These are phyloP conservation scores for Aplochiton taeniatus DNA, from an alignment of 2,797 vertebrate species.

Conservation along the genomic window DNA sequence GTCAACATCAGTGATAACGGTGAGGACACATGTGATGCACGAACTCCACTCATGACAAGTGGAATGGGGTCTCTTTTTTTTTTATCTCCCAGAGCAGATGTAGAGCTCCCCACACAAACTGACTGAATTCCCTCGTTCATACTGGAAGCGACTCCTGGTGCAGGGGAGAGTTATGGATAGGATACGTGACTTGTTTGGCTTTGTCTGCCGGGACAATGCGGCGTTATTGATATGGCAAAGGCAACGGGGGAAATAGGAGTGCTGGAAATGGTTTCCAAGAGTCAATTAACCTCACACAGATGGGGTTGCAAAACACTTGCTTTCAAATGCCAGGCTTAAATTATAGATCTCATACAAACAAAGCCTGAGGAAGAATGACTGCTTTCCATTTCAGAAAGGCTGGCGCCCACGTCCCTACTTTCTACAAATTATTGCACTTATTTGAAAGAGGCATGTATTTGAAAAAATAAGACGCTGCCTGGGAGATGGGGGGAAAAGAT, in stretches of 20 bases:
- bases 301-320: constrained; percentile 59
- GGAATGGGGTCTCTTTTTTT: no score
- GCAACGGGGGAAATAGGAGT: not conserved
- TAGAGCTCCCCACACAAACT: no score
- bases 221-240: no score
- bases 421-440: not conserved
- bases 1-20: no score
- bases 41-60: no score
- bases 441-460: not conserved
- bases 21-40: no score
- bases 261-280: constrained; percentile 17
- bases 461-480: not conserved
- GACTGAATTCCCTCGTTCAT: no score
- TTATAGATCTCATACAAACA: constrained; percentile 52
- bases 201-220: no score
- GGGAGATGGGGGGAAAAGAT: not conserved
- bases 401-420: not conserved
- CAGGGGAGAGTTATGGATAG: no score
- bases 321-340: constrained; percentile 52
- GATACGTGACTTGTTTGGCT: no score
- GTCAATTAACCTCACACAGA: constrained; percentile 20
- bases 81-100: no score
- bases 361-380: constrained; percentile 54
- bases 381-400: constrained; percentile 44
- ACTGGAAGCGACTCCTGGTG: no score